phyloP scores from a whole-genome alignment of 2,888 invertebrate species.

The Leptopilina drosophilae region DNA sequence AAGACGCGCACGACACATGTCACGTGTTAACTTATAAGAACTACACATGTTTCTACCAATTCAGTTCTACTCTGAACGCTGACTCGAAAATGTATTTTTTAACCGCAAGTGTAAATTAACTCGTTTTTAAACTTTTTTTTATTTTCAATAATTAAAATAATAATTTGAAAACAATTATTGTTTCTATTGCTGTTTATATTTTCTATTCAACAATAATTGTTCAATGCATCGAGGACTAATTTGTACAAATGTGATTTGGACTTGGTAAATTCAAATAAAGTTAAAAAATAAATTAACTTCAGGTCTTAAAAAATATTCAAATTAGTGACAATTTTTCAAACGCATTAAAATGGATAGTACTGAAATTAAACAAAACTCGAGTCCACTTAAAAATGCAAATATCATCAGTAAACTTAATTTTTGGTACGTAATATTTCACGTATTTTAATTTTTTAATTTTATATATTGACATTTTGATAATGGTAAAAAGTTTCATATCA shows the following conservation, averaged over 20 bases:
- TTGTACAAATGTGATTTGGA: no score
- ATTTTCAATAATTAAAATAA: neutral
- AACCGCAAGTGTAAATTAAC: neutral
- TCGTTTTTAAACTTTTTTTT: neutral
- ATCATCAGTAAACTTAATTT: slow-evolving; percentile 15
- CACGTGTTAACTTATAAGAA: neutral
- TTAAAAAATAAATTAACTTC: neutral
- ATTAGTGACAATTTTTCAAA: neutral
- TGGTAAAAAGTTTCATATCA: no score
- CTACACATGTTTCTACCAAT: neutral
- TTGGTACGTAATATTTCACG: slow-evolving; percentile 11
- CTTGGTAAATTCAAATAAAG: no score
- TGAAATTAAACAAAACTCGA: neutral
- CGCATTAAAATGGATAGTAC: slow-evolving; percentile 10
- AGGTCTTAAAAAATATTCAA: neutral
- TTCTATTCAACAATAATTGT: neutral
- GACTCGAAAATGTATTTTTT: neutral
- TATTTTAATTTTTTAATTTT: neutral
- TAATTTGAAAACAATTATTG: neutral
- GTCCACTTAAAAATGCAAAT: slow-evolving; percentile 21
- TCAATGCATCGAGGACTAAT: no score
- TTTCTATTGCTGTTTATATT: neutral
- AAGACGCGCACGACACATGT: neutral
- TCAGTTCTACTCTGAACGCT: slow-evolving; percentile 5
- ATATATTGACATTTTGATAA: no score